Evolutionary conservation across 2,797 vertebrate genomes (phyloP), one percentile per base, ranked within the genome.

Genomic region (Enteromius unitaeniatus): DNA sequence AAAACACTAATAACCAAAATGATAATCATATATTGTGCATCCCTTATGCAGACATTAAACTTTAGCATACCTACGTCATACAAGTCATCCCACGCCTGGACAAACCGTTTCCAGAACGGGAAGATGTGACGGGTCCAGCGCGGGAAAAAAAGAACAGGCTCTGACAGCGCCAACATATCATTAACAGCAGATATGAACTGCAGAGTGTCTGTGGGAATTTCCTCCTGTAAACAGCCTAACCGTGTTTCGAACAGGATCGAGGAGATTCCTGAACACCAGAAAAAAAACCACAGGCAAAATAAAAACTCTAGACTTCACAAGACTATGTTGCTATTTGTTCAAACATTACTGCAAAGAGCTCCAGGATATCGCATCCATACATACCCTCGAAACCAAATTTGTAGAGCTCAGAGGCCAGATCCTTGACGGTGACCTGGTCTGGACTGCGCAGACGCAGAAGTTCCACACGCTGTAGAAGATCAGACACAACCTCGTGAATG

Each of bases 371-470:
- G 8, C 5, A 49, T 65, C 23, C 19, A n/a, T 14, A 79, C 21
- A 23, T 53, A 96, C 95, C 95, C 94, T 96, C 95, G 75, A 96
- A 95, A 75, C 95, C 95, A 10, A 95, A 96, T 89, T 92, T 95
- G 89, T 96, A 94, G 73, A 96, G 90, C 86, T 95, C 95, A 0
- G 90, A 58, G 0, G 94, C 53, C 11, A 96, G 14, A 6, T 96
- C 88, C 0, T 81, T 34, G 2, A 96, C 92, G 0, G 93, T 94
- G 86, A 55, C 49, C 53, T 68, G 26, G 81, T 96, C 94, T 4
- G 17, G 85, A 28, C 93, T 95, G 77, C 78, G 80, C 8, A 81
- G 11, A 1, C 95, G 90, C 2, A 95, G 89, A 1, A 86, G 23
- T 84, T 95, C 91, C 0, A 96, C 0, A 3, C 93, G 92, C 0